These are phyloP conservation scores for Papilio machaon DNA, from an alignment of 1,140 invertebrate species.

Conservation along the genomic window DNA sequence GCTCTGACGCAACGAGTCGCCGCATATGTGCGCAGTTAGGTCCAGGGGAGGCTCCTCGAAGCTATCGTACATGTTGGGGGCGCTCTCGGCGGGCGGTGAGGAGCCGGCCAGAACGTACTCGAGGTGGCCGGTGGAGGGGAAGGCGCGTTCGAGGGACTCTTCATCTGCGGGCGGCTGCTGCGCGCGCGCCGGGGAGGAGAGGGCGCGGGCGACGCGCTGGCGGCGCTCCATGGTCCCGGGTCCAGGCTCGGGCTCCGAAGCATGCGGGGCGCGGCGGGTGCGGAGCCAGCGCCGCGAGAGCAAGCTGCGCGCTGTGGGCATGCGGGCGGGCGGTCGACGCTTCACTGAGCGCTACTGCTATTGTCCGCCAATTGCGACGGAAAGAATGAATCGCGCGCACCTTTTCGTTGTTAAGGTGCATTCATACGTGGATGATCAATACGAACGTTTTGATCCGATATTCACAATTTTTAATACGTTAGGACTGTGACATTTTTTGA, in stretches of 20 bases:
- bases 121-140: constrained; percentile 85
- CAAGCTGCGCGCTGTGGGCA: constrained; percentile 71
- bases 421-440: constrained; percentile 46
- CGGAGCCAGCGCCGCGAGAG: constrained; percentile 70
- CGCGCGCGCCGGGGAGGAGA: constrained; percentile 60
- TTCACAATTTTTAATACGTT: not conserved
- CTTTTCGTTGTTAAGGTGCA: constrained; percentile 58
- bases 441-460: not conserved
- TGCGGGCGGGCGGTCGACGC: constrained; percentile 70
- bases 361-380: constrained; percentile 70
- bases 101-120: constrained; percentile 89
- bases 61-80: constrained; percentile 89
- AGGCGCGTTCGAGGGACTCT: constrained; percentile 85
- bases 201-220: constrained; percentile 61
- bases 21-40: constrained; percentile 87
- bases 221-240: constrained; percentile 65
- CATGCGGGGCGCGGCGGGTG: constrained; percentile 57
- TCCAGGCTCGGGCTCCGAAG: constrained; percentile 57
- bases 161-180: constrained; percentile 75
- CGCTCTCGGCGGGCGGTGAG: constrained; percentile 87
- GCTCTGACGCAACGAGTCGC: constrained; percentile 87
- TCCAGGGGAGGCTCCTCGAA: constrained; percentile 87
- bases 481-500: not conserved
- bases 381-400: constrained; percentile 68
- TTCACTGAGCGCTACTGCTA: constrained; percentile 60